These are phyloP conservation scores for Charanyca ferruginea DNA, from an alignment of 2,888 invertebrate genomes.

Conservation along the genomic window DNA sequence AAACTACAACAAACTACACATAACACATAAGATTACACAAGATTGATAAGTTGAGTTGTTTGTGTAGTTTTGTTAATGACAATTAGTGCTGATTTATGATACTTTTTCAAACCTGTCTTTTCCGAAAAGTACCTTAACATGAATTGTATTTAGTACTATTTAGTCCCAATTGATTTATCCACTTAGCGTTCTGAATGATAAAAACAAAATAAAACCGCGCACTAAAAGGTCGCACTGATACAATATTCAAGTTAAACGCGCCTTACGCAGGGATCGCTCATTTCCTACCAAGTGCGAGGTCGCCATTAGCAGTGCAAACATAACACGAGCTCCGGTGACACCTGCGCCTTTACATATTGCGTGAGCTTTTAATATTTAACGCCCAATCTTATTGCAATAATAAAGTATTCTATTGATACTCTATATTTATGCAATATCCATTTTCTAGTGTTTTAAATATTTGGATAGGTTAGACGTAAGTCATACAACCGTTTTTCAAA, in stretches of 20 bases:
- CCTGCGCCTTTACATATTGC: slow-evolving; percentile 76
- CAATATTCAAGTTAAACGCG: slow-evolving; percentile 63
- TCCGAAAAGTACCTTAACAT: too few relatives aligned
- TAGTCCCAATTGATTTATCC: too few relatives aligned
- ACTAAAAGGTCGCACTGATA: slow-evolving; percentile 33
- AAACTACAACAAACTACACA: too few relatives aligned
- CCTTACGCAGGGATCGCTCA: slow-evolving; percentile 73
- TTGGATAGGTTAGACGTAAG: background rate
- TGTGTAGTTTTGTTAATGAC: too few relatives aligned
- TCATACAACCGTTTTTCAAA: too few relatives aligned
- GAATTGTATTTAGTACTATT: too few relatives aligned
- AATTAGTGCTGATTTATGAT: too few relatives aligned
- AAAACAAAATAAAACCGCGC: slow-evolving; percentile 24
- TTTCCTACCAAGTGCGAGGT: slow-evolving; percentile 77
- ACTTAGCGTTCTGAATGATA: too few relatives aligned
- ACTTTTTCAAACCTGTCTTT: too few relatives aligned
- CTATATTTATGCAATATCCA: background rate
- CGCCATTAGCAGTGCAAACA: slow-evolving; percentile 86
- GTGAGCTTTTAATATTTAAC: slow-evolving; percentile 70
- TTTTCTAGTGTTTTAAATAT: background rate
- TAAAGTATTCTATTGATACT: slow-evolving; percentile 38
- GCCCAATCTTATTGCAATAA: slow-evolving; percentile 62
- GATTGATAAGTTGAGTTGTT: too few relatives aligned
- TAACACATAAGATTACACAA: too few relatives aligned
- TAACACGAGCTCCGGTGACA: slow-evolving; percentile 80